Base-by-base conservation (phyloP, 30 jellyfish, hydroid and myxozoan genomes). In the Cassiopea andromeda region DNA sequence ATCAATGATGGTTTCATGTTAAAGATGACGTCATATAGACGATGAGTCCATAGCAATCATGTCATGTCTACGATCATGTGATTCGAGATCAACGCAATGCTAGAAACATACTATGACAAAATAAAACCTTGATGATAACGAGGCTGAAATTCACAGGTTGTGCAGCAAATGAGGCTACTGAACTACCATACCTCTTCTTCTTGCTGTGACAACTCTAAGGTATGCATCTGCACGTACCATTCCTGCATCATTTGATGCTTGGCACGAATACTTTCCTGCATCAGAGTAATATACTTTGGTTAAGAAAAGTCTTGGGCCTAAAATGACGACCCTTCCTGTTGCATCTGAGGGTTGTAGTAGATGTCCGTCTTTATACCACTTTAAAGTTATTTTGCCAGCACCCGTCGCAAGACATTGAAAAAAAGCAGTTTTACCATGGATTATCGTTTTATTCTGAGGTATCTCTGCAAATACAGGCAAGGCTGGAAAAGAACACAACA, bases 191-290 rank as follows among this genome's bases (percentile, higher is more conserved):
- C 97, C 77, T 81, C 54, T 67, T 19, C 68, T 59, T 7, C 19
- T 75, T 44, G 76, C 16, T 1, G 67, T 90, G 43, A 87, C 46
- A 38, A 87, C 94, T 75, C 83, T 76, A 1, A 87, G 58, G 17
- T n/a, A 18, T 75, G 94, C 94, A 46, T 50, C 54, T 59, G 94
- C 73, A 10, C 46, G 13, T 13, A 76, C 43, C 60, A 38, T 10
- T 38, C 94, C 94, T 1, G 94, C 94, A 1, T 67, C 84, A 66
- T 87, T 87, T 45, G 90, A 69, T 17, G 71, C 89, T 27, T 16
- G 43, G 84, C 94, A 87, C 9, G 89, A 75, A 87, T 74, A 87
- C 46, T 50, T 48, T 16, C 90, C 94, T 2, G 83, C 18, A 87
- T 87, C 94, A 44, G 94, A 87, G 66, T 73, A 77, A 1, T 66